phyloP scores from a whole-genome alignment of 2,113 vertebrate species.

The Ondatra zibethicus region DNA sequence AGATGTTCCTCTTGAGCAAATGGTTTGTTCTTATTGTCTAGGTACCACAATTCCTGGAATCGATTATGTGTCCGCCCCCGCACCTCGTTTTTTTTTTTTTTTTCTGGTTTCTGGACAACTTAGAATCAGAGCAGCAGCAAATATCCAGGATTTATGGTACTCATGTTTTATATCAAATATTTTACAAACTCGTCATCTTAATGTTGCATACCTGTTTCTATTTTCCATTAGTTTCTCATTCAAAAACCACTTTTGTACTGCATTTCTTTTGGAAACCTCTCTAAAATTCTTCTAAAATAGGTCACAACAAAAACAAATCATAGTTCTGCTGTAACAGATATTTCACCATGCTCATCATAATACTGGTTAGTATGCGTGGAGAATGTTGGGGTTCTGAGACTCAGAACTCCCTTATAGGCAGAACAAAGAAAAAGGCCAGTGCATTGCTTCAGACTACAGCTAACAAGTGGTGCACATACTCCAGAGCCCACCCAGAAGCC shows the following conservation, averaged over 20 bases:
- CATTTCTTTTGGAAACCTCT: not conserved
- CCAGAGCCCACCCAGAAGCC: conserved; percentile 79
- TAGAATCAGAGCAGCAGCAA: not conserved
- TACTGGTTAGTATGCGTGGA: not conserved
- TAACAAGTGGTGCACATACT: conserved; percentile 59
- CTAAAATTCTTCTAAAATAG: not conserved
- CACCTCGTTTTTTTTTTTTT: not conserved
- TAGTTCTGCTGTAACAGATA: not conserved
- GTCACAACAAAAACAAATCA: not conserved
- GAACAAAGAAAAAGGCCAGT: conserved; percentile 48
- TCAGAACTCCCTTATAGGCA: not conserved
- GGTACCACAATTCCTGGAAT: not conserved
- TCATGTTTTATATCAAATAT: not conserved
- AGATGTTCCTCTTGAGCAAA: not conserved
- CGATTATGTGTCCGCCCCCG: not conserved
- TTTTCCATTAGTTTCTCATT: not conserved
- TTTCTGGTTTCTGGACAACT: not conserved
- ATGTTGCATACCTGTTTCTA: not conserved
- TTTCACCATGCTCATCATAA: not conserved
- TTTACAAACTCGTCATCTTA: not conserved
- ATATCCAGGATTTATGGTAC: not conserved
- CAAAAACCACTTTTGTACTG: conserved; percentile 23
- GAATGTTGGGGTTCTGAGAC: conserved; percentile 10
- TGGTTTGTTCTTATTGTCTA: not conserved
- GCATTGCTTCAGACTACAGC: conserved; percentile 38